These are phyloP conservation scores for Gorsachius magnificus DNA, from an alignment of 2,797 vertebrate species.

Conservation along the genomic window DNA sequence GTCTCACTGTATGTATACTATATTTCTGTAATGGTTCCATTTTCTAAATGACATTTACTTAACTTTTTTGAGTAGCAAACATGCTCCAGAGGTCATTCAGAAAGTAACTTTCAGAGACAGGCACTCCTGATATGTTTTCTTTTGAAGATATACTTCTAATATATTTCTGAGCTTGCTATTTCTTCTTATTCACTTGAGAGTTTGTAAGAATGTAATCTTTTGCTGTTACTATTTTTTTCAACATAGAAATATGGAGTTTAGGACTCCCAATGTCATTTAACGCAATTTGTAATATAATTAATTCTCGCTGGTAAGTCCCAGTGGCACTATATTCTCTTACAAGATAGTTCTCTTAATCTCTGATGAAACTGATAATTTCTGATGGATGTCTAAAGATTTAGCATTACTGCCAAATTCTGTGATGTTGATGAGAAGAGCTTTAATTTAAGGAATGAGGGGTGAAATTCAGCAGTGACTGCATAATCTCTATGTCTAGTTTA, in stretches of 20 bases:
- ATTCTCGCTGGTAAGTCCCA: neutral
- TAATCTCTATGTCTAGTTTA: neutral
- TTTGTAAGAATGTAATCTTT: neutral
- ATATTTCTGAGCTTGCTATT: neutral
- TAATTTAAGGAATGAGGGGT: neutral
- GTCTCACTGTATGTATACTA: neutral
- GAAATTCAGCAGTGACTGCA: neutral
- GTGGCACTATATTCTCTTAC: neutral
- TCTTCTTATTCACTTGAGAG: neutral
- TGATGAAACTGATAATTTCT: conserved; percentile 34
- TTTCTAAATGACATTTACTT: conserved; percentile 6
- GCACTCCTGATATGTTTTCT: neutral
- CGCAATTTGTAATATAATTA: conserved; percentile 7
- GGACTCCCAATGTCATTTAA: neutral
- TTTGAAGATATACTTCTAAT: neutral
- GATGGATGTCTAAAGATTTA: neutral
- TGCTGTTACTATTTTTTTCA: neutral
- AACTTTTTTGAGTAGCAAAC: neutral
- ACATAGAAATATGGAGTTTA: neutral
- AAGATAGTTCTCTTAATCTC: neutral
- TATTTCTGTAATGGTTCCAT: neutral
- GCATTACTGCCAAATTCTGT: neutral
- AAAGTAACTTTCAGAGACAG: neutral
- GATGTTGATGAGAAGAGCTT: neutral
- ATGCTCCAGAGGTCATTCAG: neutral